A percentile compares a stretch with the other conserved stretches of the same genome.
Evolutionary conservation across 2,113 vertebrate genomes (phyloP).

Genomic region (Fulmarus glacialis): DNA sequence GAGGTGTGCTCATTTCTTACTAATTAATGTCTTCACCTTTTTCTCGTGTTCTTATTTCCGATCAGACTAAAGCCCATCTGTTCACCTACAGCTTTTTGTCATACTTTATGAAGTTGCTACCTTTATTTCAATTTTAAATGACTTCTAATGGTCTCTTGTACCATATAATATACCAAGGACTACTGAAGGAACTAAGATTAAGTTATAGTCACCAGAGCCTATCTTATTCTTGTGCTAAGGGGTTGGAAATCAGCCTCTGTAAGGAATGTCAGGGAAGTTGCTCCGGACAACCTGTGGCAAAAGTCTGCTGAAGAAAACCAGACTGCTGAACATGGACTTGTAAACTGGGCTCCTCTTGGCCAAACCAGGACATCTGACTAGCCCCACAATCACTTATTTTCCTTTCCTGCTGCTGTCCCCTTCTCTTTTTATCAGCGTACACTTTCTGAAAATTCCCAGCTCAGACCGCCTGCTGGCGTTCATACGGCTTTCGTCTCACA

Average conservation of each 20-base stretch:
- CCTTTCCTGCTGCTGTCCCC: background rate
- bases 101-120: background rate
- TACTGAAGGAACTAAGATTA: background rate
- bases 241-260: background rate
- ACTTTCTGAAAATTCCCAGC: background rate
- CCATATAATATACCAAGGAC: background rate
- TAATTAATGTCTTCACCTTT: background rate
- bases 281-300: background rate
- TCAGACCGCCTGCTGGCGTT: background rate
- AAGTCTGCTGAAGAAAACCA: background rate
- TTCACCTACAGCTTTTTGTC: background rate
- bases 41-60: background rate
- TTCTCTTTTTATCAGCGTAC: background rate
- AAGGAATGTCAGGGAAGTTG: background rate
- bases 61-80: background rate
- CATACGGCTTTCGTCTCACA: accelerated
- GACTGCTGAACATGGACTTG: accelerated
- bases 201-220: background rate
- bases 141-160: background rate
- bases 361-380: background rate
- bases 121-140: background rate
- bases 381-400: background rate
- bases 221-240: background rate
- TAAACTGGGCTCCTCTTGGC: background rate
- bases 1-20: background rate